Percentiles rank a stretch among this genome's conserved stretches.
phyloP scores from a whole-genome alignment of 2,797 vertebrate genomes.

The Coccyzus lansbergi region DNA sequence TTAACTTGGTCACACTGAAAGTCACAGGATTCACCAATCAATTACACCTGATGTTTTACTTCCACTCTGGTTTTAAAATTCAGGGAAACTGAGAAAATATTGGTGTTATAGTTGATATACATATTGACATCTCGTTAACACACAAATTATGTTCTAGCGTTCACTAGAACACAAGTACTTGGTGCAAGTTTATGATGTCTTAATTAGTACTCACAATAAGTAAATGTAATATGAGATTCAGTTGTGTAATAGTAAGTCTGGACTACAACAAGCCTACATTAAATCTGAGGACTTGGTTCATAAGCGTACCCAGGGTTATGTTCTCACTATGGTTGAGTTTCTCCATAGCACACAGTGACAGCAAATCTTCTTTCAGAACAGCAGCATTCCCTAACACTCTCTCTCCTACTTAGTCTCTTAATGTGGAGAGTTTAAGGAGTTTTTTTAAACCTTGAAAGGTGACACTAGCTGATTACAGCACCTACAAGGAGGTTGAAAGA shows the following conservation, averaged over 20 bases:
- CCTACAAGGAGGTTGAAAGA: neutral
- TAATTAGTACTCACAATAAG: neutral
- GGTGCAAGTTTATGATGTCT: neutral
- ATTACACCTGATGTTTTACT: neutral
- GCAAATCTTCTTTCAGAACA: neutral
- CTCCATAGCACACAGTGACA: neutral
- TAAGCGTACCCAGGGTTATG: rapidly evolving
- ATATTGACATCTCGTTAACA: neutral
- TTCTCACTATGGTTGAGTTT: neutral
- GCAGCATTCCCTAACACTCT: neutral
- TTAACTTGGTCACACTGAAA: neutral
- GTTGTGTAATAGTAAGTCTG: neutral
- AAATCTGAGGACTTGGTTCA: neutral
- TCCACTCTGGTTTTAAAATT: neutral
- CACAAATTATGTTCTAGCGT: neutral
- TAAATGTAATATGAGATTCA: neutral
- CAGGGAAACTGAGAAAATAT: neutral
- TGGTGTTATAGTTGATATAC: neutral
- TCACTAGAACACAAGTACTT: neutral
- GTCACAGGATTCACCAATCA: neutral
- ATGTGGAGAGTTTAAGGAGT: neutral
- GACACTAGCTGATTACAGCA: neutral
- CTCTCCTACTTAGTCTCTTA: neutral
- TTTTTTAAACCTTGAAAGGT: neutral
- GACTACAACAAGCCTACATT: neutral